phyloP scores from a whole-genome alignment of 2,888 invertebrate genomes.

The Hirtodrosophila duncani region DNA sequence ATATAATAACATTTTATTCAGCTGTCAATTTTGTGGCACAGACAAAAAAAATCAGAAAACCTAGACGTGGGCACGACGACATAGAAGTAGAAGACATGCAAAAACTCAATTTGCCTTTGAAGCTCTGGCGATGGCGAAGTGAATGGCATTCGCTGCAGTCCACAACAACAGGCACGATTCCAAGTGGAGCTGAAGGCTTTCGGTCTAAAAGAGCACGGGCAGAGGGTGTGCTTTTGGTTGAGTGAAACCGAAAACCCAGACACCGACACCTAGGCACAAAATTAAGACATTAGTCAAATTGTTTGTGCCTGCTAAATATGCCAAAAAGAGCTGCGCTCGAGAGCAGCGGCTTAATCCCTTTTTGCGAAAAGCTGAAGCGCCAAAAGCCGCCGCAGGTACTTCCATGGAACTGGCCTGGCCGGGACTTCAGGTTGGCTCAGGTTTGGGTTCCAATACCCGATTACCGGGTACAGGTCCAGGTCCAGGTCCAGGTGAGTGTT shows the following conservation, averaged over 20 bases:
- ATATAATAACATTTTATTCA: slow-evolving; percentile 75
- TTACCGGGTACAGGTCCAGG: neutral
- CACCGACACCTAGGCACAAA: slow-evolving; percentile 61
- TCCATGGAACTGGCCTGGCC: slow-evolving; percentile 57
- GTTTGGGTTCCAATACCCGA: neutral
- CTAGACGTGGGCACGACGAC: slow-evolving; percentile 56
- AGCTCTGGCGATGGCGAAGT: slow-evolving; percentile 64
- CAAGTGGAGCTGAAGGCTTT: slow-evolving; percentile 3
- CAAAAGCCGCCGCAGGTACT: slow-evolving; percentile 58
- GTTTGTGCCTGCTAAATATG: slow-evolving; percentile 15
- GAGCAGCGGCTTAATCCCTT: slow-evolving; percentile 54
- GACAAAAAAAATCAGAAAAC: slow-evolving; percentile 31
- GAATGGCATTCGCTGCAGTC: slow-evolving; percentile 71
- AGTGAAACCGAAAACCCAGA: slow-evolving; percentile 34
- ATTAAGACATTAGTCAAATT: slow-evolving; percentile 72
- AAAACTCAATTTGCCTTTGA: slow-evolving; percentile 63
- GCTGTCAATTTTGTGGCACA: slow-evolving; percentile 65
- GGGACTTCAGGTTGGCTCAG: neutral
- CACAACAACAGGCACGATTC: slow-evolving; percentile 52
- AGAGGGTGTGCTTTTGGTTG: slow-evolving; percentile 2
- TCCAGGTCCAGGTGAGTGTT: slow-evolving; percentile 59
- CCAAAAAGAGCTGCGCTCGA: slow-evolving; percentile 3
- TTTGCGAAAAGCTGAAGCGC: slow-evolving; percentile 21
- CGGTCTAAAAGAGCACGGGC: slow-evolving; percentile 12
- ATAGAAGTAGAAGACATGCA: slow-evolving; percentile 71